Conservation (phyloP, 1,140 invertebrate species). For the Micrasema minimum region DNA sequence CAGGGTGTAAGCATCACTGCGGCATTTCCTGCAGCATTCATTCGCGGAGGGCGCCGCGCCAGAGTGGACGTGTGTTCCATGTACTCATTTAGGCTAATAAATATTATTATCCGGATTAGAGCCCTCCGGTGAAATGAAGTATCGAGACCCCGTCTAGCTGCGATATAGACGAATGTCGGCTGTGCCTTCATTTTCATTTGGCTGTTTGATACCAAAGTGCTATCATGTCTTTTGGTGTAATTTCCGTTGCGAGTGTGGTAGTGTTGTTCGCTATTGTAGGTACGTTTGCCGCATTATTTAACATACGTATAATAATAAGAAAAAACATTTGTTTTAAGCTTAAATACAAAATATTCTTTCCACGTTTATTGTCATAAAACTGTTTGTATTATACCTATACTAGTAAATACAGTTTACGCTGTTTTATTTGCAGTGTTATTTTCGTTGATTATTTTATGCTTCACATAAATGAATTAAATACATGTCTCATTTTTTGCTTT, state of each 20-base stretch:
- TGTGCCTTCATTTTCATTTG: conserved; percentile 37
- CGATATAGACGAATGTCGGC: conserved; percentile 1
- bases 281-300: conserved; percentile 29
- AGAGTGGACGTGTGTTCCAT: too few species aligned
- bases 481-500: too few species aligned
- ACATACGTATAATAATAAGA: not conserved
- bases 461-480: too few species aligned
- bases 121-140: not conserved
- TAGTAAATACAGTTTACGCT: too few species aligned
- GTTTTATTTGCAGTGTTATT: too few species aligned
- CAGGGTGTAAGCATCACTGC: conserved; percentile 25
- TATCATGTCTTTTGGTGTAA: conserved; percentile 28
- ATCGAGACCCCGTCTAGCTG: not conserved
- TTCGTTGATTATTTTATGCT: too few species aligned
- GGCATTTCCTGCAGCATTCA: conserved; percentile 30
- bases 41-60: not conserved
- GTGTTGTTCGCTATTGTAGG: conserved; percentile 33
- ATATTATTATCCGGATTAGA: too few species aligned
- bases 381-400: too few species aligned
- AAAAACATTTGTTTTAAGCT: too few species aligned
- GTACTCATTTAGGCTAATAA: too few species aligned
- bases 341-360: too few species aligned
- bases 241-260: conserved; percentile 18
- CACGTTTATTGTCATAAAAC: too few species aligned
- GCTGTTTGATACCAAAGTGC: conserved; percentile 2